These are phyloP conservation scores for Mesocricetus auratus DNA, from an alignment of 2,113 vertebrate species.

Conservation along the genomic window DNA sequence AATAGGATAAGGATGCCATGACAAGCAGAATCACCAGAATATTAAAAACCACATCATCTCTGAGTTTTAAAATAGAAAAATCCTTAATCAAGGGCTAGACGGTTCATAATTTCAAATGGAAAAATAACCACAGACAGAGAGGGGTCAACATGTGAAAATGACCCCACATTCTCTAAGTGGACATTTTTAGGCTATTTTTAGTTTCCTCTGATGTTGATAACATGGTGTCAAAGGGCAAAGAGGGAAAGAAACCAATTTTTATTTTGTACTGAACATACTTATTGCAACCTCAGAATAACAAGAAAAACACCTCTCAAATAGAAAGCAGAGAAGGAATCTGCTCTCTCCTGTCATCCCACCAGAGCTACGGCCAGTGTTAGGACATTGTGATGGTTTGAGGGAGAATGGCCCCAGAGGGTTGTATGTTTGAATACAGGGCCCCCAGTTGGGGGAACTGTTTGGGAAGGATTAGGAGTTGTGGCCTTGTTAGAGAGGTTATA, in stretches of 20 bases:
- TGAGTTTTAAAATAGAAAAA: constrained; percentile 57
- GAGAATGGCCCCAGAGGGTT: no score
- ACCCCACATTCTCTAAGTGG: neutral
- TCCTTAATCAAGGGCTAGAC: neutral
- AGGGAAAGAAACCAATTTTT: constrained; percentile 15
- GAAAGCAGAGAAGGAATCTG: neutral
- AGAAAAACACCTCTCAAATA: neutral
- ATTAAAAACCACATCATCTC: neutral
- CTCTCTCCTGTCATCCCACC: neutral
- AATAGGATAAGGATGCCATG: neutral
- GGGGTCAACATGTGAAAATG: neutral
- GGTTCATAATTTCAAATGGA: neutral
- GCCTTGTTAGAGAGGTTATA: neutral
- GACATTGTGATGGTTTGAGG: neutral
- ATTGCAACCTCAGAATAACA: neutral
- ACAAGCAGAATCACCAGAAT: neutral
- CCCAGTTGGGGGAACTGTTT: neutral
- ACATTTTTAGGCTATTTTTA: constrained; percentile 30
- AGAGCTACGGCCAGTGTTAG: neutral
- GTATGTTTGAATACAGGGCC: neutral
- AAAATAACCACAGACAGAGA: neutral
- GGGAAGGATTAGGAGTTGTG: neutral
- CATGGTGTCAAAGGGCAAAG: neutral
- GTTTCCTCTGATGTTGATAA: neutral
- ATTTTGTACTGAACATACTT: constrained; percentile 9